Percentiles rank a stretch among this genome's conserved stretches.
phyloP scores from a whole-genome alignment of 2,888 invertebrate genomes.

The Melitaea athalia region DNA sequence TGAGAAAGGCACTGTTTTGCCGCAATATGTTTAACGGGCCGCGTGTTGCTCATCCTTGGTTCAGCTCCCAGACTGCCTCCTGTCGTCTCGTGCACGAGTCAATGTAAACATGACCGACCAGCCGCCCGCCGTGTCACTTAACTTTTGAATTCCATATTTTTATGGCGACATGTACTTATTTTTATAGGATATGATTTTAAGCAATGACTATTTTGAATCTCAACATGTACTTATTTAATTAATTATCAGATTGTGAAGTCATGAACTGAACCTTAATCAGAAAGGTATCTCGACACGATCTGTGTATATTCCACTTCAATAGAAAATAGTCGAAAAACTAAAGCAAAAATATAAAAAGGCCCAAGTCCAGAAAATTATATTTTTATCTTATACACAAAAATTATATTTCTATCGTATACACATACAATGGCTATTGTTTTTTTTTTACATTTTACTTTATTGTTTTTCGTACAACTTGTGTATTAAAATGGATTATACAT shows the following conservation, averaged over 20 bases:
- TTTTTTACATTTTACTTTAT: not conserved
- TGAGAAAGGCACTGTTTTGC: too few species aligned
- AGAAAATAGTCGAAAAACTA: not conserved
- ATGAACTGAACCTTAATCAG: not conserved
- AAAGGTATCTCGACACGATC: not conserved
- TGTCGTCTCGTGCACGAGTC: not conserved
- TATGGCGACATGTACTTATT: constrained; percentile 26
- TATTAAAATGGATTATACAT: not conserved
- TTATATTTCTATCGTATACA: too few species aligned
- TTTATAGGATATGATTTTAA: constrained; percentile 24
- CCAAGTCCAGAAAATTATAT: too few species aligned
- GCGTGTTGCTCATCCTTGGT: too few species aligned
- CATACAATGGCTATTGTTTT: not conserved
- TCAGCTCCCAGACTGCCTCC: too few species aligned
- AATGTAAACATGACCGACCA: too few species aligned
- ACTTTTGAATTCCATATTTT: not conserved
- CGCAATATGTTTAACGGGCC: too few species aligned
- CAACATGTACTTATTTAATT: constrained; percentile 37
- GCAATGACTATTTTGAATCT: constrained; percentile 37
- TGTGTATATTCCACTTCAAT: not conserved
- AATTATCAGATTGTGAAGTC: not conserved
- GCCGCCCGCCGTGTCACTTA: not conserved
- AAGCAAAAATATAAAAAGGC: not conserved
- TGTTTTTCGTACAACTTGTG: not conserved
- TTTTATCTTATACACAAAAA: too few species aligned